Base-by-base conservation (phyloP, 37 sponge, comb jelly and placozoan species). In the Spongilla lacustris region DNA sequence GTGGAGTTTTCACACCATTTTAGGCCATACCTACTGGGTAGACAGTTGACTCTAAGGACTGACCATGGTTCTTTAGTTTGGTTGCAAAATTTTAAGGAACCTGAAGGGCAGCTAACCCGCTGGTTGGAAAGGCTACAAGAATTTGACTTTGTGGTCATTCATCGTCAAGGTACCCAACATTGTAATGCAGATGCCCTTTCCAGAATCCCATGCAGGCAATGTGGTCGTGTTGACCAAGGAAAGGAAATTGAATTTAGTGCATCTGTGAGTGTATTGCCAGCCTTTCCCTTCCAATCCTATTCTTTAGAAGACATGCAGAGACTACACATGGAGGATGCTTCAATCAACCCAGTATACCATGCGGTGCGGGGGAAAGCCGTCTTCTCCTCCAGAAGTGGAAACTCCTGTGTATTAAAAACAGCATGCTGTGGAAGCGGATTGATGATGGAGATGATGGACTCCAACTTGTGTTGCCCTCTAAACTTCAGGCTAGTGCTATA, bases 11-110 rank as follows among this genome's bases (percentile, higher is more conserved):
- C 37, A 24, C 71, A 77, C 37, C 86, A 85, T 21, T 85, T 78
- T 38, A 33, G 86, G 11, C 86, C 46, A 14, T 86, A 86, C 72
- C 78, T 85, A 25, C 70, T 77, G 35, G 85, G 85, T 19, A 76
- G 50, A 41, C 26, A 77, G 48, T 85, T 85, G 50, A 12, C 27
- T 17, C 76, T 74, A 30, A 21, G 76, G 30, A 84, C 84, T 4
- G 76, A 84, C 68, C 84, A 84, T 75, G 75, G 84, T 75, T 75
- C 68, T 58, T 35, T 84, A 19, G 31, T 36, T 26, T 84, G 84
- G 84, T 67, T 89, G 34, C 34, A 27, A 6, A 72, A 67, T 22
- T 89, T 89, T 67, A 84, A 84, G 75, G 81, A 89, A 22, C 90
- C 81, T 29, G 71, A 67, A 17, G 81, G 79, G 13, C 72, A 77